Conservation (phyloP, 2,888 invertebrate species). For the Monochamus alternatus region DNA sequence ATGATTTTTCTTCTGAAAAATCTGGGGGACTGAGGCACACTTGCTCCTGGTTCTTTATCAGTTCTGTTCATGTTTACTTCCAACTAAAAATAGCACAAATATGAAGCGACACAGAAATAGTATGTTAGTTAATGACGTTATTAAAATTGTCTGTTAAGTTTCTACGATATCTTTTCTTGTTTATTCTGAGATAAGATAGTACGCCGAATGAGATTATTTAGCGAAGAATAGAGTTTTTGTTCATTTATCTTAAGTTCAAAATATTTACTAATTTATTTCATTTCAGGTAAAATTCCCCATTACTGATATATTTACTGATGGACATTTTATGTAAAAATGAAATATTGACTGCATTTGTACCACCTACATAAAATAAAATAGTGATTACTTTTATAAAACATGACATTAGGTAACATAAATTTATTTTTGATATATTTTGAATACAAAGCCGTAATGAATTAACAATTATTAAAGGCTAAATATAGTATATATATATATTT, state of each 20-base stretch:
- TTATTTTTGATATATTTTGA: background rate
- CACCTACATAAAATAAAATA: too few species aligned
- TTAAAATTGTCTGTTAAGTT: background rate
- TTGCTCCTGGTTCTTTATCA: constrained; percentile 16
- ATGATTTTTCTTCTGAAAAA: constrained; percentile 3
- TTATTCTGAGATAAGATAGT: constrained; percentile 12
- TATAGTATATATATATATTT: constrained; percentile 3
- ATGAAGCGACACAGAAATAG: background rate
- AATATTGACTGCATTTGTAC: too few species aligned
- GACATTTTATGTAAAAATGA: too few species aligned
- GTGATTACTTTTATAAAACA: too few species aligned
- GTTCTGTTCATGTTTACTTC: background rate
- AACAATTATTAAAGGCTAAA: constrained; percentile 1
- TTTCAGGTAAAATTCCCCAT: too few species aligned
- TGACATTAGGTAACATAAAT: background rate
- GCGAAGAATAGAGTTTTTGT: background rate
- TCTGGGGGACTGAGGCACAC: background rate
- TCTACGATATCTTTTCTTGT: constrained; percentile 11
- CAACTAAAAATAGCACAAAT: constrained; percentile 5
- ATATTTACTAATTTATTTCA: too few species aligned
- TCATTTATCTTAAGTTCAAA: background rate
- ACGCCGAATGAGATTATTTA: background rate
- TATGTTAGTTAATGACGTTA: constrained; percentile 5
- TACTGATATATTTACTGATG: too few species aligned
- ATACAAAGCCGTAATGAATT: background rate